Conservation (phyloP, 2,797 vertebrate genomes). For the Rhodeus uyekii region DNA sequence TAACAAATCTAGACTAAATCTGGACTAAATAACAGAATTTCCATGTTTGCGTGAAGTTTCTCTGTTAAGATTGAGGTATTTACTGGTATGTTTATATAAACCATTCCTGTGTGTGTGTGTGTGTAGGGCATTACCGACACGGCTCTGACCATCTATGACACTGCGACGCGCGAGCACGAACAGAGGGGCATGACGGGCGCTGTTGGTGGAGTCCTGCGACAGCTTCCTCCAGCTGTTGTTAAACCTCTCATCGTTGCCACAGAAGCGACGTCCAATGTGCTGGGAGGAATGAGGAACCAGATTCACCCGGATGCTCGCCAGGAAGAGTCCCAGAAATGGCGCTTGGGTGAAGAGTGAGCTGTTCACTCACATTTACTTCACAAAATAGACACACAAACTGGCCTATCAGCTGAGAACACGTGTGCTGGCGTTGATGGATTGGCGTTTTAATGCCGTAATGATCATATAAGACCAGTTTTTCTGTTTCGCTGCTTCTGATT, state of each 20-base stretch:
- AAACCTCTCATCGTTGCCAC: slow-evolving; percentile 96
- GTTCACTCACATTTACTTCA: background rate
- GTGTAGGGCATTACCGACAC: slow-evolving; percentile 93
- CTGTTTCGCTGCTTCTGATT: slow-evolving; percentile 42
- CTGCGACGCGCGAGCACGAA: slow-evolving; percentile 94
- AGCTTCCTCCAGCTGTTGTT: slow-evolving; percentile 94
- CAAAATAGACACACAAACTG: background rate
- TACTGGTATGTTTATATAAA: background rate
- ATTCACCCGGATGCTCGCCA: slow-evolving; percentile 95
- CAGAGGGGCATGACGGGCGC: slow-evolving; percentile 96
- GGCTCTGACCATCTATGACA: slow-evolving; percentile 95
- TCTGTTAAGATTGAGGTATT: background rate
- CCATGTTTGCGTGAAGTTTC: background rate
- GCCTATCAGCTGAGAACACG: background rate
- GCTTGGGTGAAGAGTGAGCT: slow-evolving; percentile 50
- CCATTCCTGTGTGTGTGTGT: background rate
- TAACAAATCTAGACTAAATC: too few relatives aligned
- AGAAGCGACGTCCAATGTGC: slow-evolving; percentile 94
- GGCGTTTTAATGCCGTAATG: background rate
- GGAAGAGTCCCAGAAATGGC: slow-evolving; percentile 97
- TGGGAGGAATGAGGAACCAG: slow-evolving; percentile 98
- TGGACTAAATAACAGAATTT: too few relatives aligned
- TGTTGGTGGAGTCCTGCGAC: slow-evolving; percentile 94
- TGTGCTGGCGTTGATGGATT: slow-evolving; percentile 1
- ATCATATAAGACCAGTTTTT: slow-evolving; percentile 5